phyloP scores from a whole-genome alignment of 2,888 invertebrate species.

The Axea sp. region DNA sequence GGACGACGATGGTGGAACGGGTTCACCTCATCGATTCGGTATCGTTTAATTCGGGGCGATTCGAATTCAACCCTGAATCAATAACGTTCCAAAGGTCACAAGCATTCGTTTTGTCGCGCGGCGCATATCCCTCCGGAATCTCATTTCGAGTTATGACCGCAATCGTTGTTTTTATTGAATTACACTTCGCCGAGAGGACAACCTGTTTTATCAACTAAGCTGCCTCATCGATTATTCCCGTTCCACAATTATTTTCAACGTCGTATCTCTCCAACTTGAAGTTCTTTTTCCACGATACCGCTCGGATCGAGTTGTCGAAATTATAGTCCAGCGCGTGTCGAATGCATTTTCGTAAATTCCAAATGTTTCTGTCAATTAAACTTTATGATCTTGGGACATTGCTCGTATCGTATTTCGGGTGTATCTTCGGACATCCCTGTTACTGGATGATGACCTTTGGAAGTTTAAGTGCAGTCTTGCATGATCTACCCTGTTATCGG shows the following conservation, averaged over 20 bases:
- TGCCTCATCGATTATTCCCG: conserved; percentile 37
- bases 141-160: conserved; percentile 46
- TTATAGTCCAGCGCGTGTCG: no score
- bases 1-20: no score
- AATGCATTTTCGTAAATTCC: no score
- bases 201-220: conserved; percentile 45
- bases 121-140: conserved; percentile 47
- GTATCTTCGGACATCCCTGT: not conserved
- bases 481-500: not conserved
- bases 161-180: conserved; percentile 52
- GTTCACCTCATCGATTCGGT: conserved; percentile 32
- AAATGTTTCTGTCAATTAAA: no score
- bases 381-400: no score
- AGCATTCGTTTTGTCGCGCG: conserved; percentile 47
- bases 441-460: conserved; percentile 7
- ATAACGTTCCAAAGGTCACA: conserved; percentile 60
- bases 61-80: conserved; percentile 56
- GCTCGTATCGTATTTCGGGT: not conserved
- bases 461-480: not conserved
- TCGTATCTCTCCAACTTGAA: not conserved
- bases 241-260: conserved; percentile 10
- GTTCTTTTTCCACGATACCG: not conserved
- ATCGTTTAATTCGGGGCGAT: conserved; percentile 44
- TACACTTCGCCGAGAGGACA: conserved; percentile 12
- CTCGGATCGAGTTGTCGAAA: no score